Conservation (phyloP, 2,888 invertebrate genomes). For the Andrena fulva region DNA sequence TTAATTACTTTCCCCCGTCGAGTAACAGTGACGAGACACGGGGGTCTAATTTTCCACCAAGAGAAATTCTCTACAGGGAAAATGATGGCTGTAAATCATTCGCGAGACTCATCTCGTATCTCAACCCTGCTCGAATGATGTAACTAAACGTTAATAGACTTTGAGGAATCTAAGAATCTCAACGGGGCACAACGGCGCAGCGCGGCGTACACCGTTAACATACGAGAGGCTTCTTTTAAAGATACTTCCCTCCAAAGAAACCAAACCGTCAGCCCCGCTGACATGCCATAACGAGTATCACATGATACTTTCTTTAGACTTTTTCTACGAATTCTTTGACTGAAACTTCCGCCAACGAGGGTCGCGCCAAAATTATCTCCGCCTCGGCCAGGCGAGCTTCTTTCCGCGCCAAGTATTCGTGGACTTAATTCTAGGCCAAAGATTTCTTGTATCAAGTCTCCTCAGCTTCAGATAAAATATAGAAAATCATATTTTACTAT, state of each 20-base stretch:
- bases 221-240: neutral
- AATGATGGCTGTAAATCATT: slow-evolving; percentile 4
- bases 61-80: neutral
- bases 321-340: neutral
- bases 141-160: neutral
- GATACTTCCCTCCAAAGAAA: slow-evolving; percentile 2
- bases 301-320: slow-evolving; percentile 18
- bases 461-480: too few species aligned
- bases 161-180: neutral
- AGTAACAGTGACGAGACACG: neutral
- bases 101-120: neutral
- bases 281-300: slow-evolving; percentile 35
- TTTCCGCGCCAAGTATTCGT: neutral
- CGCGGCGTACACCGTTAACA: neutral
- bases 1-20: slow-evolving; percentile 33
- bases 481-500: too few species aligned
- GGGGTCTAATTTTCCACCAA: neutral
- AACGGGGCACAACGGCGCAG: neutral
- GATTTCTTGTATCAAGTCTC: neutral
- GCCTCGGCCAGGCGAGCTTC: neutral
- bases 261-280: slow-evolving; percentile 3
- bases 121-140: neutral
- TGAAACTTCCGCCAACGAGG: neutral
- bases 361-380: neutral
- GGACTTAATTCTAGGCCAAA: neutral